phyloP scores from a whole-genome alignment of 2,888 invertebrate species.

The Pyrocoelia pectoralis region DNA sequence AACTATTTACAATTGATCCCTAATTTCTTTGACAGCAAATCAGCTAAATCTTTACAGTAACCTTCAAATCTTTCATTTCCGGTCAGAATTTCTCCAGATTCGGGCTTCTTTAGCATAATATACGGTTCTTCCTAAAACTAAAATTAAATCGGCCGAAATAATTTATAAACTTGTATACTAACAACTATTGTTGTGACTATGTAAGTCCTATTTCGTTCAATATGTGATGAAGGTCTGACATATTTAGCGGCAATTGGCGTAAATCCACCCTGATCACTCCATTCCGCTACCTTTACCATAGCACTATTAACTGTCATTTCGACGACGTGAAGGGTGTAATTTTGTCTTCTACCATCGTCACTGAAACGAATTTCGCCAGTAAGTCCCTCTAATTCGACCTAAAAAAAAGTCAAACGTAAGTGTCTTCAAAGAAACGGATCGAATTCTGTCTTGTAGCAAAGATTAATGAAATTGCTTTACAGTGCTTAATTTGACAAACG shows the following conservation, averaged over 20 bases:
- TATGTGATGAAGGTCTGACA: constrained; percentile 74
- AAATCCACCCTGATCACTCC: constrained; percentile 84
- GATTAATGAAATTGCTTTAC: constrained; percentile 31
- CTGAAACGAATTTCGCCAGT: constrained; percentile 92
- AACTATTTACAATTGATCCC: constrained; percentile 82
- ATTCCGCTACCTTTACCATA: constrained; percentile 90
- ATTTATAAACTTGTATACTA: constrained; percentile 49
- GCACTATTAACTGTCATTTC: constrained; percentile 95
- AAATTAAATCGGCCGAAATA: background rate
- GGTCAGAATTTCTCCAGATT: constrained; percentile 68
- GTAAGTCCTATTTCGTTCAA: constrained; percentile 85
- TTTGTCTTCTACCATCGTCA: constrained; percentile 86
- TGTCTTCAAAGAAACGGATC: constrained; percentile 12
- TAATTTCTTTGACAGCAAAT: constrained; percentile 79
- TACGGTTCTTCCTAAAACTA: constrained; percentile 82
- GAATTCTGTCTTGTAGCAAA: constrained; percentile 19
- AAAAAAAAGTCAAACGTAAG: constrained; percentile 54
- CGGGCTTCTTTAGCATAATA: constrained; percentile 77
- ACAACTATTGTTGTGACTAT: constrained; percentile 85
- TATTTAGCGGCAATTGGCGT: constrained; percentile 79
- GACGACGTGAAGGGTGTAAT: constrained; percentile 89
- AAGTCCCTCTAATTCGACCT: constrained; percentile 90
- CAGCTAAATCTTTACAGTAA: constrained; percentile 91
- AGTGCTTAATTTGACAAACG: constrained; percentile 25
- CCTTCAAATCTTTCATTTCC: constrained; percentile 88